phyloP scores from a whole-genome alignment of 37 sponge, comb jelly and placozoan species.

The Hexactinellida sp. region DNA sequence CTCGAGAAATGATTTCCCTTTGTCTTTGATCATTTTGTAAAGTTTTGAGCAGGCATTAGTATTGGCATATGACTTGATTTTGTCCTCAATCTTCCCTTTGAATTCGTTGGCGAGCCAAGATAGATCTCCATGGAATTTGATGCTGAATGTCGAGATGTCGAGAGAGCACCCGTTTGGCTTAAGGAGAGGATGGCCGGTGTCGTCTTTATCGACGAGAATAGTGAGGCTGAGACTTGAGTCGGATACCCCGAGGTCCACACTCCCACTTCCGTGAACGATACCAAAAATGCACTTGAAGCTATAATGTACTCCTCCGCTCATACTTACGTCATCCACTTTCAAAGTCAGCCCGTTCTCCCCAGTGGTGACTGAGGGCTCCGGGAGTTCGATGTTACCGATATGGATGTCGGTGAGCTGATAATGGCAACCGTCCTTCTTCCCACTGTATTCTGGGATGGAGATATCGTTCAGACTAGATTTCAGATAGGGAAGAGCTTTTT shows the following conservation, averaged over 20 bases:
- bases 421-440: not conserved
- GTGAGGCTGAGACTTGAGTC: not conserved
- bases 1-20: not conserved
- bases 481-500: not conserved
- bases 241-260: not conserved
- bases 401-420: not conserved
- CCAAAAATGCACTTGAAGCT: not conserved
- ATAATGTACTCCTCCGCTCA: not conserved
- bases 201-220: conserved; percentile 31
- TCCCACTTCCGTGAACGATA: not conserved
- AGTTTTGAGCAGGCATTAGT: not conserved
- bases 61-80: not conserved
- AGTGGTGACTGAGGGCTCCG: not conserved
- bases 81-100: not conserved
- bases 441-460: not conserved
- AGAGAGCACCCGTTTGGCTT: conserved; percentile 38
- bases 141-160: conserved; percentile 45
- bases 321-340: not conserved
- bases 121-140: conserved; percentile 62
- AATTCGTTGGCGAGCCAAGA: not conserved
- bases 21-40: not conserved
- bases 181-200: conserved; percentile 49
- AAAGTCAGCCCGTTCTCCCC: not conserved
- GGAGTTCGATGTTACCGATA: not conserved
- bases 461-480: not conserved